These are phyloP conservation scores for Lepidochrysops patricia DNA, from an alignment of 2,888 invertebrate species.

Conservation along the genomic window DNA sequence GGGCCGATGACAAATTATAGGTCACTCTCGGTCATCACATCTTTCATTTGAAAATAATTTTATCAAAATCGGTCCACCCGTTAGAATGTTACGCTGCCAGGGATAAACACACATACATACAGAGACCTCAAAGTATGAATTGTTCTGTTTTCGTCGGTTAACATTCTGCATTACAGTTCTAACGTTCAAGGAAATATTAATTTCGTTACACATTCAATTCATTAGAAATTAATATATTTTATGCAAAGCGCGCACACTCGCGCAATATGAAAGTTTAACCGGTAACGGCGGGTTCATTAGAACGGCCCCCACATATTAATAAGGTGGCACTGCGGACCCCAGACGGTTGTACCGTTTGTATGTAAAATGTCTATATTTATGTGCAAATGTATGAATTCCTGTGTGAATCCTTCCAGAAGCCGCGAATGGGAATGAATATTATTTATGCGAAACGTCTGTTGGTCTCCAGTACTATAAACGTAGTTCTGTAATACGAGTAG, in stretches of 20 bases:
- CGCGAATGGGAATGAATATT: not conserved
- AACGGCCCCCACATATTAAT: constrained; percentile 22
- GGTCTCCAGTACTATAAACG: too few relatives aligned
- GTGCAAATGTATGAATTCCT: not conserved
- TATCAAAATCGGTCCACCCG: too few relatives aligned
- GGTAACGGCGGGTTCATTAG: constrained; percentile 19
- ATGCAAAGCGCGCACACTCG: constrained; percentile 19
- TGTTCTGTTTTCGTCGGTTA: too few relatives aligned
- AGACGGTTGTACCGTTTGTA: not conserved
- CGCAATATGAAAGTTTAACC: constrained; percentile 21
- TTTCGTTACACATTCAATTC: not conserved
- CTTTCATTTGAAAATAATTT: too few relatives aligned
- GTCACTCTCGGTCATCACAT: too few relatives aligned
- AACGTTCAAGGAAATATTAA: not conserved
- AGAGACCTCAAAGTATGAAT: too few relatives aligned
- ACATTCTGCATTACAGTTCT: too few relatives aligned
- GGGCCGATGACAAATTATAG: too few relatives aligned
- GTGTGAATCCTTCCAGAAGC: not conserved
- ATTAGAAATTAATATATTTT: constrained; percentile 12
- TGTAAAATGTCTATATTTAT: constrained; percentile 1
- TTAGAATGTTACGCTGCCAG: too few relatives aligned
- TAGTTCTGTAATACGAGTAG: too few relatives aligned
- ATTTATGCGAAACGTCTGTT: too few relatives aligned
- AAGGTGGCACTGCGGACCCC: constrained; percentile 8
- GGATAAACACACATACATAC: too few relatives aligned